A percentile compares a stretch with the other conserved stretches of the same genome.
Conservation (phyloP, 2,797 vertebrate genomes). For the Alouatta caraya region DNA sequence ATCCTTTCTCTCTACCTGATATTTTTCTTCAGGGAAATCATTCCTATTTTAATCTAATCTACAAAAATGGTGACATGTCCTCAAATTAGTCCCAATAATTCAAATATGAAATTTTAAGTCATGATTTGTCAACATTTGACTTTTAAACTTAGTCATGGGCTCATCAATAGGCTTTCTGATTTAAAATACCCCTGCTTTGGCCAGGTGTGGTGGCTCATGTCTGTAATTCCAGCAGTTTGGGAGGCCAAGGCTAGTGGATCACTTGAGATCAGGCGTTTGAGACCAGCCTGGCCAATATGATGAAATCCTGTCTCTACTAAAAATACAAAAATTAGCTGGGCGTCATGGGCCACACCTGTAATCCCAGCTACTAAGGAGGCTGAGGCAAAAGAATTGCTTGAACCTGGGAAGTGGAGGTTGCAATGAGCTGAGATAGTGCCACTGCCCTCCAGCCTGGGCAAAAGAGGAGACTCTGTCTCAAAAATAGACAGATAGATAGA, state of each 20-base stretch:
- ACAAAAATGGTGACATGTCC: conserved; percentile 16
- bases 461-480: neutral
- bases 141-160: neutral
- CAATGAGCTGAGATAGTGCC: neutral
- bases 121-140: conserved; percentile 20
- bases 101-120: conserved; percentile 36
- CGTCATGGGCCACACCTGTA: neutral
- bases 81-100: conserved; percentile 52
- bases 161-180: neutral
- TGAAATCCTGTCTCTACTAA: neutral
- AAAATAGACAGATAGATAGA: neutral
- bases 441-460: neutral
- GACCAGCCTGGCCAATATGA: neutral
- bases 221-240: neutral
- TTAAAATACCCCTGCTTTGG: neutral
- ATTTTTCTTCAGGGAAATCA: conserved; percentile 30
- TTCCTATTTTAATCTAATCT: conserved; percentile 11
- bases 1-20: neutral
- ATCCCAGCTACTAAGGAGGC: neutral
- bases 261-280: neutral
- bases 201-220: neutral
- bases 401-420: neutral
- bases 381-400: neutral
- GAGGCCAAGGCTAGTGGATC: neutral
- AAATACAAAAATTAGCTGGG: neutral